Base-by-base conservation (phyloP, 2,113 vertebrate species). In the Spea bombifrons region DNA sequence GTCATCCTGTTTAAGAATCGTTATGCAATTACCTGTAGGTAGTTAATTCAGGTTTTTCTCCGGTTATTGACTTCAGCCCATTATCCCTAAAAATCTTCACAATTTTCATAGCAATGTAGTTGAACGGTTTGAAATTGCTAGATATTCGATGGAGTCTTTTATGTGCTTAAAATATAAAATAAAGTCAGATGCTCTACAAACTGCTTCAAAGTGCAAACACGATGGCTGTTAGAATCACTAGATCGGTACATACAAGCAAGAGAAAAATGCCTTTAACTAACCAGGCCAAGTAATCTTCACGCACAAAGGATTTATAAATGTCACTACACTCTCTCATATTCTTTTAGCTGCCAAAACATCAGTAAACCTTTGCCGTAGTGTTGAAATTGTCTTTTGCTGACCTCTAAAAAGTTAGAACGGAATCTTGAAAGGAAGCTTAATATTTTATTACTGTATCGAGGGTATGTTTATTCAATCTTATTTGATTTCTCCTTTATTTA, bases 221-320 rank as follows among this genome's bases (percentile, higher is more conserved):
- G 44, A 30, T 15, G 8, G 17, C 48, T 57, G 55, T 15, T 61
- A 68, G 45, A 59, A 68, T 80, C 78, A 48, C 52, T 17, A 61
- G 76, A 66, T 47, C 65, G 53, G 45, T 8, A 74, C 12, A 66
- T 49, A 16, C 9, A 67, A 57, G 71, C 44, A 49, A 49, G 68
- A 74, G 71, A 74, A 61, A 74, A 30, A 57, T 44, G 44, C 52
- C 61, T 79, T 80, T 80, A 71, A 80, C 78, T 68, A 74, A 57
- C 55, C 45, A 50, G 71, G 64, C 64, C 78, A 80, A 74, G 78
- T 80, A 80, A 80, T 80, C 78, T 80, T 80, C 71, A 49, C 71
- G 61, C 73, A 71, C 78, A 80, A 74, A 80, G 64, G 78, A 80
- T 80, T 80, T 80, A 73, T 66, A 80, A 80, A 80, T 80, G 78